Evolutionary conservation across 64 coral and sea anemone genomes (phyloP).

Genomic region (Pocillopora verrucosa): DNA sequence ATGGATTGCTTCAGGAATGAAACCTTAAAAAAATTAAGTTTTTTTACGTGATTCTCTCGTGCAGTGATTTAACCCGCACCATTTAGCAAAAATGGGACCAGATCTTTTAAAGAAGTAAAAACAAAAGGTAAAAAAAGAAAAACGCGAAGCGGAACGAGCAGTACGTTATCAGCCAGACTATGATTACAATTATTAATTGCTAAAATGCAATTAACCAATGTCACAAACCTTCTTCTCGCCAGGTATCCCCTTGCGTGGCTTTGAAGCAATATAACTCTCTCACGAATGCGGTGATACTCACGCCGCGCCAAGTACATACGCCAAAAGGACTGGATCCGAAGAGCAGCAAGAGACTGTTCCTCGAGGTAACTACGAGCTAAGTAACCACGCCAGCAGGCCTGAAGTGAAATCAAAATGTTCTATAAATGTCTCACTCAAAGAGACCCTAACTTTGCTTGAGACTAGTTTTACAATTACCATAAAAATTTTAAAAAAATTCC

Average conservation of each 20-base stretch:
- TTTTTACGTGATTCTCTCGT: too few relatives aligned
- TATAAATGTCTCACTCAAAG: too few relatives aligned
- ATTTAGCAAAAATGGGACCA: too few relatives aligned
- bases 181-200: not conserved
- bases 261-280: constrained; percentile 66
- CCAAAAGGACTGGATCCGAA: constrained; percentile 84
- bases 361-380: constrained; percentile 50
- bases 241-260: constrained; percentile 54
- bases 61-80: too few relatives aligned
- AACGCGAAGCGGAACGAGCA: not conserved
- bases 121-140: not conserved
- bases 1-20: too few relatives aligned
- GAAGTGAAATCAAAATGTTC: not conserved
- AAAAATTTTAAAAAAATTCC: too few relatives aligned
- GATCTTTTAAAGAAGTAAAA: too few relatives aligned
- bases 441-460: too few relatives aligned
- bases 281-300: constrained; percentile 44
- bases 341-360: constrained; percentile 46
- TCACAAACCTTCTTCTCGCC: constrained; percentile 72
- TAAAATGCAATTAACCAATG: not conserved
- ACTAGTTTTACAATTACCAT: too few relatives aligned
- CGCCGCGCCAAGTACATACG: constrained; percentile 63
- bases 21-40: too few relatives aligned
- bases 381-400: constrained; percentile 74
- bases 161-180: not conserved